Conservation (phyloP, 2,888 invertebrate species). For the Ligdia adustata region DNA sequence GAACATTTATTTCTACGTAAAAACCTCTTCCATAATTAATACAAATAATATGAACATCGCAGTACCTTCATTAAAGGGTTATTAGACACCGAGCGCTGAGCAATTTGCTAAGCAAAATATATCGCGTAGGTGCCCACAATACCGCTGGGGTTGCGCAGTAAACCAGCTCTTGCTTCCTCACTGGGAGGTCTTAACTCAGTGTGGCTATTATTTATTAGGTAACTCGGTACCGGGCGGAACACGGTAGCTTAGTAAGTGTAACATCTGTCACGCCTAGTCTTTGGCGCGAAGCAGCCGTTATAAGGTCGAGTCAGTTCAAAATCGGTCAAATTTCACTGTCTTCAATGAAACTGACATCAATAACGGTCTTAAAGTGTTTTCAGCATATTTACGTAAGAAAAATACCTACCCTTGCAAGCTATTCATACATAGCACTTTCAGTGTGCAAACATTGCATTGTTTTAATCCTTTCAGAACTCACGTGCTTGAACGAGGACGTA, state of each 20-base stretch:
- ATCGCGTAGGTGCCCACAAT: slow-evolving; percentile 78
- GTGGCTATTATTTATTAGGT: slow-evolving; percentile 79
- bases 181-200: slow-evolving; percentile 81
- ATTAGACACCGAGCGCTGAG: slow-evolving; percentile 77
- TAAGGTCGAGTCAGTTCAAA: slow-evolving; percentile 9
- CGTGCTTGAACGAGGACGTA: no score
- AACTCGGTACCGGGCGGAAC: slow-evolving; percentile 63
- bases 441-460: no score
- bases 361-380: no score
- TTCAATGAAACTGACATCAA: no score
- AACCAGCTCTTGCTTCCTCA: slow-evolving; percentile 75
- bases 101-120: slow-evolving; percentile 82
- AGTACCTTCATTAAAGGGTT: slow-evolving; percentile 79
- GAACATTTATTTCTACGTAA: slow-evolving; percentile 19
- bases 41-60: slow-evolving; percentile 42
- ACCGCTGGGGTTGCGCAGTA: slow-evolving; percentile 70
- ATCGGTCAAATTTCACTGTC: not conserved
- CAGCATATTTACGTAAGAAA: no score
- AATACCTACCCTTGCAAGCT: no score
- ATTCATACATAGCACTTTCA: no score
- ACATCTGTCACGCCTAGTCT: slow-evolving; percentile 53
- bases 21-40: slow-evolving; percentile 30
- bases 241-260: slow-evolving; percentile 59
- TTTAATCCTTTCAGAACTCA: no score
- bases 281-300: slow-evolving; percentile 29